Evolutionary conservation across 2,797 vertebrate species (phyloP).

Genomic region (Neopelma chrysocephalum): DNA sequence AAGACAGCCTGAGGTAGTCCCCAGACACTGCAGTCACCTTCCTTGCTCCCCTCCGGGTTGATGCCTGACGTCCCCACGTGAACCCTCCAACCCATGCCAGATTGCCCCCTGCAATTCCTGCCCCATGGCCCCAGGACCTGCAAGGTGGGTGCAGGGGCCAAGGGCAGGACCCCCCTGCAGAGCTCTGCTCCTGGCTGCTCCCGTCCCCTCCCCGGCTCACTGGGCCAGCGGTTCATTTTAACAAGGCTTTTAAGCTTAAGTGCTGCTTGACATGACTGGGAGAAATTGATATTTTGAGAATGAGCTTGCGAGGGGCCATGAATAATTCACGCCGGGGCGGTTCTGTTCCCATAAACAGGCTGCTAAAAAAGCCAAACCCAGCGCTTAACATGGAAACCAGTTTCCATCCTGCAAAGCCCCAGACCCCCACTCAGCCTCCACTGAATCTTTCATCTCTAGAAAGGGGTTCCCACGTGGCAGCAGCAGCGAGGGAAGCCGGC

Average conservation of each 20-base stretch:
- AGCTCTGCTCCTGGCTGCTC: neutral
- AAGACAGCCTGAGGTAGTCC: neutral
- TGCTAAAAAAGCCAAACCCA: conserved; percentile 28
- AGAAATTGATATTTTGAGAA: conserved; percentile 73
- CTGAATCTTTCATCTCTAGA: neutral
- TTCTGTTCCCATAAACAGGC: conserved; percentile 65
- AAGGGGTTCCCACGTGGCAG: neutral
- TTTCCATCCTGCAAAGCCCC: conserved; percentile 6
- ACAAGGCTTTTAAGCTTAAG: conserved; percentile 72
- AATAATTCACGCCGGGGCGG: conserved; percentile 66
- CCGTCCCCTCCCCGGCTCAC: neutral
- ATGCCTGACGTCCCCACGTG: neutral
- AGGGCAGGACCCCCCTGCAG: neutral
- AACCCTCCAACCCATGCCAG: neutral
- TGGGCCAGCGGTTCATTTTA: conserved; percentile 28
- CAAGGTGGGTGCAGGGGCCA: neutral
- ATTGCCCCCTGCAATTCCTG: neutral
- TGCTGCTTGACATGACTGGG: conserved; percentile 63
- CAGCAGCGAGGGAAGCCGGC: rapidly evolving
- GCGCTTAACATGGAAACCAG: conserved; percentile 30
- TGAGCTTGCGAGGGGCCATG: conserved; percentile 56
- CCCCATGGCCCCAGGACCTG: neutral
- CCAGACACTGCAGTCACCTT: neutral
- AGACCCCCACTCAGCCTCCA: neutral
- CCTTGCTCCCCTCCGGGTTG: neutral